phyloP scores from a whole-genome alignment of 2,888 invertebrate species.

The Stratiomys singularior region DNA sequence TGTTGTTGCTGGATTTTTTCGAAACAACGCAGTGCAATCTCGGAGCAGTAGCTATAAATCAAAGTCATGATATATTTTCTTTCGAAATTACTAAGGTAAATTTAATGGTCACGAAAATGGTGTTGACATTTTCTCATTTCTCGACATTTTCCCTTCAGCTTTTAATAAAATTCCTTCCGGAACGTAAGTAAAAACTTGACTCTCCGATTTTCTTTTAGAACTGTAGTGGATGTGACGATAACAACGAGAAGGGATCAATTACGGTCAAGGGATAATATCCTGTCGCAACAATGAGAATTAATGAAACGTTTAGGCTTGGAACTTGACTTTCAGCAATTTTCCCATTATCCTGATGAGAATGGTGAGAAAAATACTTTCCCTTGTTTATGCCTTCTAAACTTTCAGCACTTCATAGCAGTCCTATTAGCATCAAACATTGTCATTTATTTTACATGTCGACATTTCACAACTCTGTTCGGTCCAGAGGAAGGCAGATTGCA shows the following conservation, averaged over 20 bases:
- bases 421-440: too few species aligned
- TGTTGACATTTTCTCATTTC: conserved; percentile 25
- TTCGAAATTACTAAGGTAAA: conserved; percentile 23
- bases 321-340: neutral
- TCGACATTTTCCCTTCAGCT: neutral
- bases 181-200: neutral
- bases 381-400: too few species aligned
- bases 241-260: conserved; percentile 23
- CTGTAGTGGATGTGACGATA: neutral
- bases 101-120: conserved; percentile 30
- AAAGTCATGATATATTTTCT: conserved; percentile 16
- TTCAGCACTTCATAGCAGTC: too few species aligned
- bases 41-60: conserved; percentile 10
- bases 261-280: conserved; percentile 31
- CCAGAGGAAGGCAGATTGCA: too few species aligned
- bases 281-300: conserved; percentile 34
- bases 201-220: neutral
- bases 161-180: neutral
- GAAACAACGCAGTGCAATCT: too few species aligned
- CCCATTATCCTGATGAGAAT: neutral
- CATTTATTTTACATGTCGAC: too few species aligned
- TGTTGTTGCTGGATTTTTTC: too few species aligned
- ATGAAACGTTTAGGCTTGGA: conserved; percentile 27
- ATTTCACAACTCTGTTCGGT: too few species aligned
- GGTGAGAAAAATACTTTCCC: neutral